Evolutionary conservation across 2,888 invertebrate species (phyloP).

Genomic region (Gisinianus flammeolus): DNA sequence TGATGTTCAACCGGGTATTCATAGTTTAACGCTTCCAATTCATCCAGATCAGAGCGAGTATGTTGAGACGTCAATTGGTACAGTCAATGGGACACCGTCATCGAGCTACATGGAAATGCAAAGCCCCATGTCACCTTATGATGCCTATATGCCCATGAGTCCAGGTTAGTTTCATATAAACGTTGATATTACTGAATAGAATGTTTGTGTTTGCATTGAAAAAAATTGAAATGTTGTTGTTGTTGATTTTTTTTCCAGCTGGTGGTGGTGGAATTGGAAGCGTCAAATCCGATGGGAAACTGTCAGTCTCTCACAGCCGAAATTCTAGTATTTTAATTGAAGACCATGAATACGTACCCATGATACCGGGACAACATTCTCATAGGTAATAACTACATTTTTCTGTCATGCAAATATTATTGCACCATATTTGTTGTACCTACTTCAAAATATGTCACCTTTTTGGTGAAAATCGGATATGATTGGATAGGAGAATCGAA

Average conservation of each 20-base stretch:
- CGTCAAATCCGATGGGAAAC: conserved; percentile 29
- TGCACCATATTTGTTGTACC: too few species aligned
- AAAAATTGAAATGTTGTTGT: not conserved
- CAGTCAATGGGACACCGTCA: conserved; percentile 16
- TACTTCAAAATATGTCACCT: too few species aligned
- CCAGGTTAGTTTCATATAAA: conserved; percentile 61
- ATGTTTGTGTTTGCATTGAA: too few species aligned
- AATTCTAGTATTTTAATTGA: conserved; percentile 58
- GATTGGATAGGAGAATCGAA: too few species aligned
- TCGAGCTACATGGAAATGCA: conserved; percentile 60
- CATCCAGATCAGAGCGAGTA: conserved; percentile 53
- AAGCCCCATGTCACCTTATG: conserved; percentile 65
- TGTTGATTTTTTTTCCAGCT: conserved; percentile 15
- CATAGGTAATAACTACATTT: conserved; percentile 41
- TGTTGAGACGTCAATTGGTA: conserved; percentile 50
- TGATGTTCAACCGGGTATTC: conserved; percentile 34
- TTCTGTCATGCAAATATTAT: too few species aligned
- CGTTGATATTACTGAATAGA: too few species aligned
- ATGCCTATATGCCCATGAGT: conserved; percentile 67
- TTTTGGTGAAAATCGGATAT: too few species aligned
- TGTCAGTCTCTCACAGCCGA: conserved; percentile 55
- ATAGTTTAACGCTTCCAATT: conserved; percentile 48
- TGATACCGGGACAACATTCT: conserved; percentile 50
- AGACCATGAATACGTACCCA: conserved; percentile 55
- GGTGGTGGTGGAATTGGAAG: conserved; percentile 31